Evolutionary conservation across 1,140 invertebrate species (phyloP).

Genomic region (Eriosoma lanigerum): DNA sequence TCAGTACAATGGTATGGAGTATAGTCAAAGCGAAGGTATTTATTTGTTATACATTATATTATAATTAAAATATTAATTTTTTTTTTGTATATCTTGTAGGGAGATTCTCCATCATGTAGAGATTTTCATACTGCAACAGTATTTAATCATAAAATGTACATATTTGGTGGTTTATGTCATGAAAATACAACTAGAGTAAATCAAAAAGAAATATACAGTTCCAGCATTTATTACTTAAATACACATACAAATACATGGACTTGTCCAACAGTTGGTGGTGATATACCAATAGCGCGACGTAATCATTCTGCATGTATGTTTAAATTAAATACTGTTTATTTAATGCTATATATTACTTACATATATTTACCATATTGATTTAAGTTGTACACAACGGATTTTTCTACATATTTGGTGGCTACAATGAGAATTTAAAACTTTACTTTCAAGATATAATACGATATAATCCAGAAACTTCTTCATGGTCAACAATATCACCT

Average conservation of each 20-base stretch:
- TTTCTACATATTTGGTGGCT: slow-evolving; percentile 87
- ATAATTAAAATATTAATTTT: too few species aligned
- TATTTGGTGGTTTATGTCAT: slow-evolving; percentile 83
- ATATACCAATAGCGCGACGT: slow-evolving; percentile 70
- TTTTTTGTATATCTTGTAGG: slow-evolving; percentile 54
- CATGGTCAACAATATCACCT: slow-evolving; percentile 66
- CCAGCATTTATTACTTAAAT: slow-evolving; percentile 76
- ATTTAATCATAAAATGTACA: slow-evolving; percentile 74
- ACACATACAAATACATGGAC: slow-evolving; percentile 70
- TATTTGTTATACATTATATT: background rate
- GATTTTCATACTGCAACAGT: slow-evolving; percentile 86
- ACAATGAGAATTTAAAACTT: slow-evolving; percentile 71
- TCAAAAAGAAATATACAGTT: slow-evolving; percentile 75
- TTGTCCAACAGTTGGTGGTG: slow-evolving; percentile 61
- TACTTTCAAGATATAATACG: slow-evolving; percentile 83
- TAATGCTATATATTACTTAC: too few species aligned
- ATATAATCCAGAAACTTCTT: slow-evolving; percentile 66
- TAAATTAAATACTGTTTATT: slow-evolving; percentile 5
- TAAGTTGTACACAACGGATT: slow-evolving; percentile 72
- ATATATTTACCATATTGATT: too few species aligned
- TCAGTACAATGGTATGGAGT: slow-evolving; percentile 73
- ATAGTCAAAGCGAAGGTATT: slow-evolving; percentile 64
- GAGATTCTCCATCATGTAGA: slow-evolving; percentile 67
- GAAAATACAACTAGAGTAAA: slow-evolving; percentile 66
- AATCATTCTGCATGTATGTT: slow-evolving; percentile 85